These are phyloP conservation scores for Cataglyphis rosenhaueri DNA, from an alignment of 2,888 invertebrate species.

Conservation along the genomic window DNA sequence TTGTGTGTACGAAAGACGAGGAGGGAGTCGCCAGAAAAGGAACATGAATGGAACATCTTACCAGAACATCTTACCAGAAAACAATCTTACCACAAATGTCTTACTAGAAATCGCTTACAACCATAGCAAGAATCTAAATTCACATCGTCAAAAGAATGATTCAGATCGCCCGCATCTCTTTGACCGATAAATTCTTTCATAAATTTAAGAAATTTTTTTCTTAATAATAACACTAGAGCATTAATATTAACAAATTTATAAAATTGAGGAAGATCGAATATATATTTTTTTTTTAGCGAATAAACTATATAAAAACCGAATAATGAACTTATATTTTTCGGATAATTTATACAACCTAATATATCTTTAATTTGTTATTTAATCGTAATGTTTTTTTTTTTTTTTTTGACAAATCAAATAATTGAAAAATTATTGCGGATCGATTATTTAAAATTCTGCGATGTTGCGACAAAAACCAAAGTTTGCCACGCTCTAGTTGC, in stretches of 20 bases:
- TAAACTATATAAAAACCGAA: neutral
- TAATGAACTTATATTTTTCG: neutral
- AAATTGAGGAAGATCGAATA: neutral
- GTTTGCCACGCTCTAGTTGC: constrained; percentile 38
- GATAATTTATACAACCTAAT: neutral
- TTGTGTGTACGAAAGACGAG: neutral
- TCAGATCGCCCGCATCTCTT: neutral
- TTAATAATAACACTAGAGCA: neutral
- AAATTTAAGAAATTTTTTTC: neutral
- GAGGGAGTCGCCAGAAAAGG: neutral
- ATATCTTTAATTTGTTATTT: neutral
- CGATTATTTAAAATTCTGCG: constrained; percentile 6
- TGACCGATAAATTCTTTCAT: neutral
- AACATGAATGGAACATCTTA: neutral
- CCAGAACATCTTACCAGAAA: too few species aligned
- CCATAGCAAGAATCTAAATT: neutral
- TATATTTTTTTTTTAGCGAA: neutral
- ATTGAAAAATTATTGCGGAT: constrained; percentile 12
- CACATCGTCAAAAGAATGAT: constrained; percentile 1
- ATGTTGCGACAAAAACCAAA: constrained; percentile 30
- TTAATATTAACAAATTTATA: neutral
- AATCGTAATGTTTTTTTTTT: neutral
- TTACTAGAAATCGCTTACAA: too few species aligned
- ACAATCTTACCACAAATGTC: neutral
- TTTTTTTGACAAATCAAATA: neutral